These are phyloP conservation scores for Chloroclystis v-ata DNA, from an alignment of 2,888 invertebrate species.

Conservation along the genomic window DNA sequence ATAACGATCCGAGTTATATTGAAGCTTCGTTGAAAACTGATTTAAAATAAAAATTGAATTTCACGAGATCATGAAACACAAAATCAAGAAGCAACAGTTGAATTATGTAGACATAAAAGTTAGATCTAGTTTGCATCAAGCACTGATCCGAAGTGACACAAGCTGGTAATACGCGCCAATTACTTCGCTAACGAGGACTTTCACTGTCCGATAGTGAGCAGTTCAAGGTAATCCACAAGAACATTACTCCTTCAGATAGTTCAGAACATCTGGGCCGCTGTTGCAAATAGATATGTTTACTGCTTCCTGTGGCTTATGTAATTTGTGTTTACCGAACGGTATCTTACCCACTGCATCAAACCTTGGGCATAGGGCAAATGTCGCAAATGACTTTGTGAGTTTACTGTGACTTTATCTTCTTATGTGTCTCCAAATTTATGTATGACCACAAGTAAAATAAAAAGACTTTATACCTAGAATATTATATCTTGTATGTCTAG, in stretches of 20 bases:
- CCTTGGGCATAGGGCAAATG: too few species aligned
- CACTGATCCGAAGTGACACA: conserved; percentile 31
- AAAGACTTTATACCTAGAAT: too few species aligned
- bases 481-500: too few species aligned
- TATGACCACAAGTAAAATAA: too few species aligned
- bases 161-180: conserved; percentile 49
- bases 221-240: conserved; percentile 65
- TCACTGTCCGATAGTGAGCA: conserved; percentile 62
- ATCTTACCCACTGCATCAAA: neutral
- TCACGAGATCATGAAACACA: too few species aligned
- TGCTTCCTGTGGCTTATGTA: neutral
- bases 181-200: conserved; percentile 69
- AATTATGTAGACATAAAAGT: neutral
- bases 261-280: conserved; percentile 39
- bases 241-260: conserved; percentile 47
- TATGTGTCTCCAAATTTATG: too few species aligned
- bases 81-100: too few species aligned
- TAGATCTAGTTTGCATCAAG: conserved; percentile 1
- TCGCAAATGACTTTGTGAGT: neutral
- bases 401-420: too few species aligned
- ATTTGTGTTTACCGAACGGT: neutral
- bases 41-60: too few species aligned
- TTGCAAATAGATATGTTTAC: conserved; percentile 28
- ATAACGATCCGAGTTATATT: too few species aligned
- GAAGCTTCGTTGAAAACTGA: too few species aligned